Evolutionary conservation across 2,888 invertebrate genomes (phyloP), one percentile per base, ranked within the genome.

Genomic region (Polia nebulosa): DNA sequence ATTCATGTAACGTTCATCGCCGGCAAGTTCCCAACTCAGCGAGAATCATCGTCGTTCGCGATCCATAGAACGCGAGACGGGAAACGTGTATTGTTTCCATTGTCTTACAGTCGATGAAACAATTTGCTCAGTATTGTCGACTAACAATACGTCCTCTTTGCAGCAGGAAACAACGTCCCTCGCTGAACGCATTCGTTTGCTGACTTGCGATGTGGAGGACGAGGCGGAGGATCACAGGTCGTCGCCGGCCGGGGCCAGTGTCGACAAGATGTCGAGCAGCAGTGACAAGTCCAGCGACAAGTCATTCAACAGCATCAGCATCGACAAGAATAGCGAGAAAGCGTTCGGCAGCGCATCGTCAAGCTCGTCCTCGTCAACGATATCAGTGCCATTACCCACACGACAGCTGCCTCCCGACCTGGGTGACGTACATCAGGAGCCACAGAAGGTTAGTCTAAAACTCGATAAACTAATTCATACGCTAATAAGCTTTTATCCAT

Each of bases 141-240:
- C 47, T 76, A 61, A 74, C 22, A 66, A 64, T 62, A 36, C 45
- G n/a, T 11, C n/a, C 25, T 74, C 45, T 66, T 76, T 65, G 22
- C 80, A 91, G 91, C 93, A 97, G 88, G 96, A 96, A 84, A 98
- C 98, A 80, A 97, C 98, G 61, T 98, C 98, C 0, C 94, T 99
- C 45, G 98, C 98, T 66, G 99, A 99, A 87, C 96, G 98, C 74
- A 98, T 99, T 79, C 97, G 98, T 55, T 97, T 98, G 87, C 94
- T 99, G 57, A 99, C 98, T 1, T 98, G 98, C 88, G 98, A 98
- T 89, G 97, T 98, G 45, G 98, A 98, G 73, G 98, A 98, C 55
- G 96, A 96, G 7, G 89, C 91, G 0, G 96, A 96, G 17, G 93
- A 91, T 64, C 95, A 96, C 20, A 94, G 96, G 6, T 96, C 96